These are phyloP conservation scores for Himalopsyche kuldschensis DNA, from an alignment of 2,888 invertebrate genomes.

Conservation along the genomic window DNA sequence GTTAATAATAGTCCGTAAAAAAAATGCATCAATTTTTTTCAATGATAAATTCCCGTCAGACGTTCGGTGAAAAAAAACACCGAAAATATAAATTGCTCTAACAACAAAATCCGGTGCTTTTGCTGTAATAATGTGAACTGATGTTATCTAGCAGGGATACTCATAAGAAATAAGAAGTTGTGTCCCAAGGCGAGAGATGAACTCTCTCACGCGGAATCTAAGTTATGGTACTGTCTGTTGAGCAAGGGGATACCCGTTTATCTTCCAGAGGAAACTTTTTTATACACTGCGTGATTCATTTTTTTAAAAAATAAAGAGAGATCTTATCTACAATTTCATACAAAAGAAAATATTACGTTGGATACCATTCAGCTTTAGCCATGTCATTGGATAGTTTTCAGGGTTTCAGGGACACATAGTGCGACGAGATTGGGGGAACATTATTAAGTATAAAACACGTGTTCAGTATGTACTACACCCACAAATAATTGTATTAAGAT, in stretches of 20 bases:
- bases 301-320: not conserved
- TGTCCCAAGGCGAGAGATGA: not conserved
- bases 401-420: too few species aligned
- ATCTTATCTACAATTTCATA: too few species aligned
- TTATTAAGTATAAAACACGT: too few species aligned
- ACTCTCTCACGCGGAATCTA: not conserved
- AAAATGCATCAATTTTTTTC: too few species aligned
- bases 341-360: too few species aligned
- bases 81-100: not conserved
- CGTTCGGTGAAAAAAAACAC: not conserved
- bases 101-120: not conserved
- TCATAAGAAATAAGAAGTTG: not conserved
- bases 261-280: not conserved
- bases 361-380: too few species aligned
- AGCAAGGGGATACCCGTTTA: not conserved
- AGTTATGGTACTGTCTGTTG: not conserved
- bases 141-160: not conserved
- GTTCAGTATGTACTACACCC: too few species aligned
- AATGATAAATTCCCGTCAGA: too few species aligned
- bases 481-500: too few species aligned
- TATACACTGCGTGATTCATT: not conserved
- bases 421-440: too few species aligned
- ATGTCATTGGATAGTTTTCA: too few species aligned
- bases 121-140: not conserved
- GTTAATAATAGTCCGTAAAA: too few species aligned